phyloP scores from a whole-genome alignment of 1,140 invertebrate species.

The Drosophila prosaltans region DNA sequence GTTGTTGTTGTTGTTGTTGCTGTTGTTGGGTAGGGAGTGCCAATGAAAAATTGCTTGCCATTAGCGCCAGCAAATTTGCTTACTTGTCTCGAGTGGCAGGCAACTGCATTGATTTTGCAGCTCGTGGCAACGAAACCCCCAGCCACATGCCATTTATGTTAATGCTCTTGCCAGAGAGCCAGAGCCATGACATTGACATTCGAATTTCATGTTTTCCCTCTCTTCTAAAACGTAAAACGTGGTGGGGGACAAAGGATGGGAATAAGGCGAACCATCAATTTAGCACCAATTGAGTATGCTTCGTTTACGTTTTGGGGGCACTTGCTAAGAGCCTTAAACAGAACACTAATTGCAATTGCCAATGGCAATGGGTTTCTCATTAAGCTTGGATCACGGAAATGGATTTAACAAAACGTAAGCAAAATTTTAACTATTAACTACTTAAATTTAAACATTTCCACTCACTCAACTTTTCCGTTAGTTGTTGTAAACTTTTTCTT shows the following conservation, averaged over 20 bases:
- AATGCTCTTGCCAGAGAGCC: slow-evolving; percentile 45
- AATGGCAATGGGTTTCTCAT: not conserved
- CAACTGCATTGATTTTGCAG: slow-evolving; percentile 72
- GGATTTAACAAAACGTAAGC: not conserved
- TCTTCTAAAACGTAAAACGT: slow-evolving; percentile 23
- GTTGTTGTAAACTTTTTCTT: not conserved
- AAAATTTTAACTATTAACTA: not conserved
- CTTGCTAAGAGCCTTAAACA: slow-evolving; percentile 14
- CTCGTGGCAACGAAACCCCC: slow-evolving; percentile 38
- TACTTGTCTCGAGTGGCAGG: slow-evolving; percentile 36
- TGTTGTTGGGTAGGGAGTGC: not conserved
- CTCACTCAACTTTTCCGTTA: too few relatives aligned
- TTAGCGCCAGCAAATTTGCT: slow-evolving; percentile 70
- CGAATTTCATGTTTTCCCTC: slow-evolving; percentile 37
- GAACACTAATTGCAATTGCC: slow-evolving; percentile 32
- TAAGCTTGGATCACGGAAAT: not conserved
- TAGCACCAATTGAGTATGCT: slow-evolving; percentile 35
- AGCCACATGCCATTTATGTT: slow-evolving; percentile 73
- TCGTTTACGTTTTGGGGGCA: slow-evolving; percentile 9
- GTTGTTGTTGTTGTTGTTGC: not conserved
- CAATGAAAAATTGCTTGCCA: slow-evolving; percentile 66
- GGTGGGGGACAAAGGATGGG: not conserved
- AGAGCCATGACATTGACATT: slow-evolving; percentile 44
- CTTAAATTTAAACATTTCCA: not conserved
- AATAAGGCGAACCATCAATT: slow-evolving; percentile 39